Percentiles rank a stretch among this genome's conserved stretches.
These are phyloP conservation scores for Laterallus jamaicensis DNA, from an alignment of 2,113 vertebrate genomes.

Conservation along the genomic window DNA sequence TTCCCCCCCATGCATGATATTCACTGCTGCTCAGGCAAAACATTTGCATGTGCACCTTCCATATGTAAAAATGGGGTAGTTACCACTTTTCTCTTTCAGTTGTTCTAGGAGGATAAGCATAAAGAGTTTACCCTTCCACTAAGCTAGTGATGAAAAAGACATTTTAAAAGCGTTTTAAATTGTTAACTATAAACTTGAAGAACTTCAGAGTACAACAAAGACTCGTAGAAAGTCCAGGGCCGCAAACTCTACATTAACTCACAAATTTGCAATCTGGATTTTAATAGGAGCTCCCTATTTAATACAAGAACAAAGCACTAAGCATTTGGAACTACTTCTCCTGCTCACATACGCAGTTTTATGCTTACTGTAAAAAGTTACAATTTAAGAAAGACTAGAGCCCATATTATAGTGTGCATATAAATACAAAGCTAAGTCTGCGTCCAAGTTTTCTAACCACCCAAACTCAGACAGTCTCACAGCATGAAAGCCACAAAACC, in stretches of 20 bases:
- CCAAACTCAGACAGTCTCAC: not conserved
- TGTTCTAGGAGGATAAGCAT: not conserved
- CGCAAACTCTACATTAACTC: not conserved
- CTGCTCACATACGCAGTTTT: not conserved
- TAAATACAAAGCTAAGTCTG: not conserved
- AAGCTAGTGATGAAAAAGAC: not conserved
- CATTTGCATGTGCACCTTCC: not conserved
- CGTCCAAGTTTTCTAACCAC: not conserved
- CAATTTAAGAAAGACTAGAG: not conserved
- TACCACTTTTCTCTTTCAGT: not conserved
- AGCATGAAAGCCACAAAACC: not conserved
- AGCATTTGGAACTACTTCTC: not conserved
- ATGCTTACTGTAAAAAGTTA: not conserved
- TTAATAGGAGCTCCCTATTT: not conserved
- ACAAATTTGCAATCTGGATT: not conserved
- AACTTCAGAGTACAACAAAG: not conserved
- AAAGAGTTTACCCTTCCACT: not conserved
- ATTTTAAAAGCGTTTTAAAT: not conserved
- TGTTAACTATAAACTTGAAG: not conserved
- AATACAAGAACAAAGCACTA: not conserved
- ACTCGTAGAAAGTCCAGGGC: not conserved
- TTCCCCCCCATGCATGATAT: not conserved
- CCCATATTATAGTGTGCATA: not conserved
- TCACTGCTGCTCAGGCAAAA: not conserved
- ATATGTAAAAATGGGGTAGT: not conserved